Percentiles rank a stretch among this genome's conserved stretches.
Evolutionary conservation across 1,140 invertebrate species (phyloP).

Genomic region (Paraescarpia echinospica): DNA sequence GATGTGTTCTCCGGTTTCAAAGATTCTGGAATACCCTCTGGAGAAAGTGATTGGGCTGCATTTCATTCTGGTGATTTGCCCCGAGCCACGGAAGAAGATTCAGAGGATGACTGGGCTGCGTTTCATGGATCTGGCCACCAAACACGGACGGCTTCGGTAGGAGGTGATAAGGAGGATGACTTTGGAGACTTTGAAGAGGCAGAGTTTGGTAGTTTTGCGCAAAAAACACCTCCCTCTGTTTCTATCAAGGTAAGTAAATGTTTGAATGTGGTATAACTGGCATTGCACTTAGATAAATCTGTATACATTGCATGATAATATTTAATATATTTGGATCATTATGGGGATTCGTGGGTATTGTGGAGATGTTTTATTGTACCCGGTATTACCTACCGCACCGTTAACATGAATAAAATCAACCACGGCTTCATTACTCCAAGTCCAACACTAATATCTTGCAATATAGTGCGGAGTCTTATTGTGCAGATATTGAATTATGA

Average conservation of each 20-base stretch:
- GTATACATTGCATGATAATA: not conserved
- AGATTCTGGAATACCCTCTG: not conserved
- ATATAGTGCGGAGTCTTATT: too few relatives aligned
- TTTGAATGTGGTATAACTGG: not conserved
- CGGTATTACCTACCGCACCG: too few relatives aligned
- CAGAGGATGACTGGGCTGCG: not conserved
- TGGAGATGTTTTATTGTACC: not conserved
- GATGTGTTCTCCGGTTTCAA: not conserved
- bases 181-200: conserved; percentile 9
- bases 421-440: not conserved
- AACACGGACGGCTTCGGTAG: not conserved
- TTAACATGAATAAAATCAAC: not conserved
- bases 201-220: not conserved
- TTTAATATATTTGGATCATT: not conserved
- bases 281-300: not conserved
- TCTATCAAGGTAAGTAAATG: not conserved
- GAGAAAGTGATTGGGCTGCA: not conserved
- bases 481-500: too few relatives aligned
- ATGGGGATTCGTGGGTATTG: not conserved
- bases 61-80: not conserved
- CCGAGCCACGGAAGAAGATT: not conserved
- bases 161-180: conserved; percentile 2
- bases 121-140: not conserved
- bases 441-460: not conserved
- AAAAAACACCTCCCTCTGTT: not conserved